Conservation (phyloP, 92 coral and sea anemone genomes). For the Hydrozoanthus gracilis region DNA sequence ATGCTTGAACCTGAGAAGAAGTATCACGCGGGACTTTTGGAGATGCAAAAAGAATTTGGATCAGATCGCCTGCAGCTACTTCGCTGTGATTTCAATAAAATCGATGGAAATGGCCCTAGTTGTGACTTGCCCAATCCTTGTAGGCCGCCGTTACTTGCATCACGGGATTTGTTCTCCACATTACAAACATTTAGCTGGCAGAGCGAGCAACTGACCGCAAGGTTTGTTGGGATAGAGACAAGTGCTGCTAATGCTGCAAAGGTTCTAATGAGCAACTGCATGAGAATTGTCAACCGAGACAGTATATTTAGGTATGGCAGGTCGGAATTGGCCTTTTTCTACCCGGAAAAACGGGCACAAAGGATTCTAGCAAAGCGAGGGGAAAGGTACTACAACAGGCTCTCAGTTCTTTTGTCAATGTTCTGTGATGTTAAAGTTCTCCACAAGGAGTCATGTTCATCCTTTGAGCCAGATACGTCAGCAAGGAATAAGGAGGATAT, state of each 20-base stretch:
- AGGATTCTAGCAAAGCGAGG: constrained; percentile 89
- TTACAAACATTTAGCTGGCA: constrained; percentile 74
- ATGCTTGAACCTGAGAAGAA: constrained; percentile 93
- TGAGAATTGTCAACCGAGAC: constrained; percentile 72
- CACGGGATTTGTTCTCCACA: constrained; percentile 72
- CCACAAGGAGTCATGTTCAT: constrained; percentile 74
- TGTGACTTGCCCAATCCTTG: constrained; percentile 56
- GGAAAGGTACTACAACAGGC: constrained; percentile 80
- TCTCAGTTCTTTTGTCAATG: constrained; percentile 79
- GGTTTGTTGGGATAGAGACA: constrained; percentile 91
- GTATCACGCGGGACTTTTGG: constrained; percentile 67
- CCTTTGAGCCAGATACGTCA: constrained; percentile 78
- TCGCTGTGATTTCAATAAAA: constrained; percentile 90
- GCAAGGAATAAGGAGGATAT: constrained; percentile 69
- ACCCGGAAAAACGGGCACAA: constrained; percentile 81
- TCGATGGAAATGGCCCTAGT: constrained; percentile 82
- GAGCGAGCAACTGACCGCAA: constrained; percentile 70
- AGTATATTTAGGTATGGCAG: constrained; percentile 92
- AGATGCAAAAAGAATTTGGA: constrained; percentile 62
- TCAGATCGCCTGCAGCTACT: constrained; percentile 59
- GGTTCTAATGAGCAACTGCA: constrained; percentile 75
- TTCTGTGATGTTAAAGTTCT: constrained; percentile 82
- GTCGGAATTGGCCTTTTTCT: constrained; percentile 86
- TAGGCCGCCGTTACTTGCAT: constrained; percentile 83
- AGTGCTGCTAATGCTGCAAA: constrained; percentile 69